phyloP scores from a whole-genome alignment of 2,797 vertebrate species.

The Echiichthys vipera region DNA sequence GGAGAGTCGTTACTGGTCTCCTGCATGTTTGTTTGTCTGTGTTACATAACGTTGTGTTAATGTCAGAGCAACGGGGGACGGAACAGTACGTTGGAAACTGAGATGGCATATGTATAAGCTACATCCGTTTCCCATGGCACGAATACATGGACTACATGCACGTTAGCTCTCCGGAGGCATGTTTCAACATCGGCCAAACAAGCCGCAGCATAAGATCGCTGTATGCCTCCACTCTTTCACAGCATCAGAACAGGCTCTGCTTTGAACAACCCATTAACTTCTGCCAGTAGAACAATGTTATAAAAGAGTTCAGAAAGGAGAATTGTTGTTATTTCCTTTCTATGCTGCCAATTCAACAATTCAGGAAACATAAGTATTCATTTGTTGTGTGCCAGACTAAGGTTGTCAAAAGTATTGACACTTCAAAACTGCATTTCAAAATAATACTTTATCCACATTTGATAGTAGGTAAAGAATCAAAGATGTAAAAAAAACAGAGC shows the following conservation, averaged over 20 bases:
- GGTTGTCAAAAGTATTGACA: too few relatives aligned
- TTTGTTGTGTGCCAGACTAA: too few relatives aligned
- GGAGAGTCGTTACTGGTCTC: conserved; percentile 4
- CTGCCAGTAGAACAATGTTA: background rate
- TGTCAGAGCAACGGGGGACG: conserved; percentile 1
- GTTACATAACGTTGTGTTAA: conserved; percentile 46
- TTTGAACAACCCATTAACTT: conserved; percentile 19
- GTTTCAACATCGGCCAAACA: background rate
- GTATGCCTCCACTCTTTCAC: background rate
- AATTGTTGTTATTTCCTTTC: background rate
- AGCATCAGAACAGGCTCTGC: background rate
- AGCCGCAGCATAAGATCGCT: background rate
- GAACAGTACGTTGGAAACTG: conserved; percentile 5
- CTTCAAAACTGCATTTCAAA: too few relatives aligned
- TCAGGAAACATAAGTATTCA: background rate
- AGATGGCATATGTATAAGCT: conserved; percentile 9
- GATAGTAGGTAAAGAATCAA: too few relatives aligned
- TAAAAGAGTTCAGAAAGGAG: background rate
- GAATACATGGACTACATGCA: background rate
- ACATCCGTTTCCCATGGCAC: conserved; percentile 7
- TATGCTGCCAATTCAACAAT: background rate
- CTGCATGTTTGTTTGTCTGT: conserved; percentile 51
- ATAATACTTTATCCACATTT: too few relatives aligned
- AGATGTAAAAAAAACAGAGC: too few relatives aligned
- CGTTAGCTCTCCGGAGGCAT: background rate